Evolutionary conservation across 1,140 invertebrate species (phyloP).

Genomic region (Bradynema listronoti): DNA sequence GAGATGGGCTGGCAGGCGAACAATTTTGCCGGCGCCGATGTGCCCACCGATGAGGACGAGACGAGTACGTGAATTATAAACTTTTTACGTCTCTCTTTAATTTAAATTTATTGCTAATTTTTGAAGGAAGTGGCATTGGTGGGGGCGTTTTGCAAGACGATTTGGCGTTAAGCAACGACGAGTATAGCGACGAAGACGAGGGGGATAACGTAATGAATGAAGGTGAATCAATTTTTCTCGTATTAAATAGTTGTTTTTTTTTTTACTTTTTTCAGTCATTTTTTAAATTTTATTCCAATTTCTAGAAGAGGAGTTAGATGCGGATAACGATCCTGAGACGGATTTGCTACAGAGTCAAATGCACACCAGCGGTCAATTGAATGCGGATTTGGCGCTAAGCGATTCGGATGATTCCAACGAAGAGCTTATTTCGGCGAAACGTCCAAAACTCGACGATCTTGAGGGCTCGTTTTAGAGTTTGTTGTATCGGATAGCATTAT

Average conservation of each 20-base stretch:
- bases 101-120: not conserved
- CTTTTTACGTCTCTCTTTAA: not conserved
- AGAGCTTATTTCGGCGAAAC: constrained; percentile 19
- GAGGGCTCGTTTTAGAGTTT: constrained; percentile 13
- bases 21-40: not conserved
- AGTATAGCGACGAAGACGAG: constrained; percentile 10
- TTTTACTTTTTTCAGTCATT: not conserved
- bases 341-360: constrained; percentile 26
- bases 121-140: not conserved
- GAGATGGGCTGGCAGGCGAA: not conserved
- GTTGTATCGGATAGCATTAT: too few relatives aligned
- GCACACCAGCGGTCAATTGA: constrained; percentile 28
- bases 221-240: constrained; percentile 7
- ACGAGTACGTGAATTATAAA: not conserved
- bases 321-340: constrained; percentile 7
- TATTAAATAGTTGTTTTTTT: not conserved
- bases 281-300: constrained; percentile 1
- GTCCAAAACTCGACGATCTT: constrained; percentile 18
- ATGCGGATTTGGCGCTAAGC: constrained; percentile 31
- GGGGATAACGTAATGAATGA: constrained; percentile 13
- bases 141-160: constrained; percentile 26
- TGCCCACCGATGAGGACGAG: not conserved
- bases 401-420: constrained; percentile 1
- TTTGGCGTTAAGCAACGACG: constrained; percentile 15
- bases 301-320: constrained; percentile 8